Conservation (phyloP, 2,888 invertebrate species). For the Drosophila rubida region DNA sequence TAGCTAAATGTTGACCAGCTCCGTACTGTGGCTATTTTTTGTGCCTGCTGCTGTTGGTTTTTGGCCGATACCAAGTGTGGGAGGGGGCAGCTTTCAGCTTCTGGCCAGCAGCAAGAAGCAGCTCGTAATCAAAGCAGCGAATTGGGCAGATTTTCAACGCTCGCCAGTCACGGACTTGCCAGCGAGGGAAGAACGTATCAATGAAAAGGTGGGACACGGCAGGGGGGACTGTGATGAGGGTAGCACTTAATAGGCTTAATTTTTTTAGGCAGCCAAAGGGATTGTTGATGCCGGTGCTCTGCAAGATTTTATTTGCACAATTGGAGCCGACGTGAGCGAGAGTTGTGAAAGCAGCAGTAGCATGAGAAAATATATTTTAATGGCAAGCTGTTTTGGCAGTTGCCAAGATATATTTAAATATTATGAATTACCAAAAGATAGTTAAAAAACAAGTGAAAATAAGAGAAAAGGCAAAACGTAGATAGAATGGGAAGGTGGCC, state of each 20-base stretch:
- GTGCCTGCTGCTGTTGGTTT: constrained; percentile 9
- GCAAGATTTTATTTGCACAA: background rate
- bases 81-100: constrained; percentile 1
- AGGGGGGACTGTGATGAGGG: background rate
- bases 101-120: constrained; percentile 16
- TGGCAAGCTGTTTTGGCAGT: background rate
- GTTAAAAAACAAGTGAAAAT: too few relatives aligned
- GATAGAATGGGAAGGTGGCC: background rate
- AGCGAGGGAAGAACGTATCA: constrained; percentile 28
- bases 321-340: background rate
- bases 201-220: constrained; percentile 2
- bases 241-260: constrained; percentile 10
- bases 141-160: constrained; percentile 60
- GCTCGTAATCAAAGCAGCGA: constrained; percentile 60
- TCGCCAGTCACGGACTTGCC: constrained; percentile 15
- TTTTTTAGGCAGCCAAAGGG: background rate
- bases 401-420: background rate
- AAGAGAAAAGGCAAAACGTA: background rate
- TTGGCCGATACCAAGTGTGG: constrained; percentile 13
- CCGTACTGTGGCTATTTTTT: constrained; percentile 25
- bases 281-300: constrained; percentile 1
- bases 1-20: constrained; percentile 68
- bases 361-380: background rate
- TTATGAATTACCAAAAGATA: too few relatives aligned
- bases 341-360: background rate